phyloP scores from a whole-genome alignment of 1,140 invertebrate species.

The Solenopsis invicta region DNA sequence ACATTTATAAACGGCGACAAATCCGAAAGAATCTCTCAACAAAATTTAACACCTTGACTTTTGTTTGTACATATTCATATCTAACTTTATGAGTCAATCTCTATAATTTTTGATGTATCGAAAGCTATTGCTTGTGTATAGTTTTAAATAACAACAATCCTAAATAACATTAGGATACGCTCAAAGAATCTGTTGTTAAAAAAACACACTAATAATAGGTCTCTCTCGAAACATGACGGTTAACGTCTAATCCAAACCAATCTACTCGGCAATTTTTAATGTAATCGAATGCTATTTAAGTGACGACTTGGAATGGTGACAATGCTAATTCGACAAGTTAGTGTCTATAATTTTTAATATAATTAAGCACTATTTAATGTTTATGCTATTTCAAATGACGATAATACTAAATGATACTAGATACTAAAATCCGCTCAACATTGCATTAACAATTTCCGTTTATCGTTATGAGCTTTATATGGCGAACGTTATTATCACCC shows the following conservation, averaged over 20 bases:
- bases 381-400: background rate
- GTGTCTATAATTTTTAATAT: background rate
- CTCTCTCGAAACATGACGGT: too few species aligned
- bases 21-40: background rate
- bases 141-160: background rate
- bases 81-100: background rate
- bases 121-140: background rate
- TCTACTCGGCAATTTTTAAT: background rate
- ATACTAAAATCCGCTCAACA: background rate
- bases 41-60: background rate
- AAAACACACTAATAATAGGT: too few species aligned
- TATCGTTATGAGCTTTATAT: background rate
- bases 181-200: too few species aligned
- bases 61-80: background rate
- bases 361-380: background rate
- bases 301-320: too few species aligned
- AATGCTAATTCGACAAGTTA: background rate
- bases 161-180: background rate
- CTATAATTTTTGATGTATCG: background rate
- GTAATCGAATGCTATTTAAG: background rate
- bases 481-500: slow-evolving; percentile 14
- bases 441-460: background rate
- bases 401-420: background rate
- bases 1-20: background rate
- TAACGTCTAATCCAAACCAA: too few species aligned